Percentiles rank a stretch among this genome's conserved stretches.
Evolutionary conservation across 2,888 invertebrate genomes (phyloP).

Genomic region (Aphelenchoides bicaudatus): DNA sequence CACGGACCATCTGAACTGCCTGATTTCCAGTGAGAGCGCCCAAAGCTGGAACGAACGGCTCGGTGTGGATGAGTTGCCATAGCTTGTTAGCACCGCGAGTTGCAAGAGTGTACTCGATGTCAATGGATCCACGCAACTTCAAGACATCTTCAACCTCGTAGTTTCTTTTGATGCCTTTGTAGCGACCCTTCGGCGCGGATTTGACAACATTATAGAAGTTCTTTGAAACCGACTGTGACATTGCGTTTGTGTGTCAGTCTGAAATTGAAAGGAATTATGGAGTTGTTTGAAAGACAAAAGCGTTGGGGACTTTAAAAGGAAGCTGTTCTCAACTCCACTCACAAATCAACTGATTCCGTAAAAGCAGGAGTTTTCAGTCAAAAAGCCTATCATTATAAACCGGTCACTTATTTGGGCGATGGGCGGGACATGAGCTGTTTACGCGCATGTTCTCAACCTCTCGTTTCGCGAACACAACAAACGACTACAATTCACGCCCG

Average conservation of each 20-base stretch:
- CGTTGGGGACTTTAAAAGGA: no score
- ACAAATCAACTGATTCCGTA: no score
- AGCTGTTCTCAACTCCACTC: no score
- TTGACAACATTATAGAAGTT: constrained; percentile 56
- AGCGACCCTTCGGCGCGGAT: constrained; percentile 59
- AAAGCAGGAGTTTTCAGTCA: no score
- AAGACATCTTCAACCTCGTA: constrained; percentile 61
- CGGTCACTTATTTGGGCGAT: no score
- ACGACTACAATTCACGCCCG: no score
- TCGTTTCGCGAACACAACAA: no score
- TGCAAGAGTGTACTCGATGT: constrained; percentile 61
- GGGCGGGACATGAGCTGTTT: no score
- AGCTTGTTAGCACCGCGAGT: constrained; percentile 60
- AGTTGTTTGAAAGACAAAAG: constrained; percentile 1
- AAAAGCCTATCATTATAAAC: no score
- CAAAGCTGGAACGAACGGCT: constrained; percentile 60
- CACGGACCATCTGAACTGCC: constrained; percentile 62
- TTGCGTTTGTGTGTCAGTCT: constrained; percentile 20
- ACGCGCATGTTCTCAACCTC: no score
- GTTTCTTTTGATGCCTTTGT: constrained; percentile 59
- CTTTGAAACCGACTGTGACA: constrained; percentile 35
- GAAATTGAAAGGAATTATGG: neutral
- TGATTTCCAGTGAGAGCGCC: constrained; percentile 62
- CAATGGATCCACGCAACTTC: constrained; percentile 59
- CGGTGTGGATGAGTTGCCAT: constrained; percentile 60